Base-by-base conservation (phyloP, 2,113 vertebrate genomes). In the Ia io region DNA sequence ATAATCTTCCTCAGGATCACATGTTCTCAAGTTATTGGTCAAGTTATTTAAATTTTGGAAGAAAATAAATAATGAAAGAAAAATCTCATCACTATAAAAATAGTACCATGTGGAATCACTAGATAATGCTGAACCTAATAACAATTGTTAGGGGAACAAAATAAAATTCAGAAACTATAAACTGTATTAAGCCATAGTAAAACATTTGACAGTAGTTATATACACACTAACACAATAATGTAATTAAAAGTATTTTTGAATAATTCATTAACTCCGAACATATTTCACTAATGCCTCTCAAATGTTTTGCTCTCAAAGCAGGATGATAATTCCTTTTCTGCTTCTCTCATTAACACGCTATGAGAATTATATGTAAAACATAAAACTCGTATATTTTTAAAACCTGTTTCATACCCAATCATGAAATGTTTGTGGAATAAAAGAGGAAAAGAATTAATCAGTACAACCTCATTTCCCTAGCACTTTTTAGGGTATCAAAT, bases 1-100 rank as follows among this genome's bases (percentile, higher is more conserved):
- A 92, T 20, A 69, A 86, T 96, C 86, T 95, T 78, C 59, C 88
- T 95, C 84, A 71, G 9, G 42, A 76, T 96, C 87, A 84, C 65
- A 76, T 51, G 90, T 76, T 73, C 87, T 91, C 32, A 95, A 95
- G 79, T 89, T 85, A 91, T 4, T 77, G 25, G 76, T 84, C 94
- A 92, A 91, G 16, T 65, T 71, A 84, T 47, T 78, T 80, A 49
- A 88, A 96, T 18, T 91, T 23, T 69, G 42, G n/a, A 74, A 89
- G 70, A 96, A 88, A 95, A 84, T 40, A 9, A 88, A 74, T 73
- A 91, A 74, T 35, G 32, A 83, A 83, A 91, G 28, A 80, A 89
- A 94, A 59, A 67, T 35, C 30, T 61, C 51, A 88, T 67, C 61
- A 84, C 56, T 3, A 73, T 78, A 35, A 83, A 77, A 69, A 83